phyloP scores from a whole-genome alignment of 2,113 vertebrate species.

The Crotophaga sulcirostris region DNA sequence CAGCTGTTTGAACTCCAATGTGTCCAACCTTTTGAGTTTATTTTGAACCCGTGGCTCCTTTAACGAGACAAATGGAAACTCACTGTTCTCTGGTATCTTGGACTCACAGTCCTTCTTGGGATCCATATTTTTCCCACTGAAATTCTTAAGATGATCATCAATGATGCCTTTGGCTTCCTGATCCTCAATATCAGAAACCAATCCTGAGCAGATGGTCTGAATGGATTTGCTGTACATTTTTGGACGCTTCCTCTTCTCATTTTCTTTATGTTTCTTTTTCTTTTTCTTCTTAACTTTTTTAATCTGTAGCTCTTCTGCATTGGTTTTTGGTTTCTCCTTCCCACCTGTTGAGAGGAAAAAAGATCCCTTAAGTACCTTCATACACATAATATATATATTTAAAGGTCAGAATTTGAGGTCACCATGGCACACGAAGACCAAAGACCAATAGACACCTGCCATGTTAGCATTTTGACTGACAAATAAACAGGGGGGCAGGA shows the following conservation, averaged over 20 bases:
- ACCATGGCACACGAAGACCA: background rate
- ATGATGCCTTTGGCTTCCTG: slow-evolving; percentile 82
- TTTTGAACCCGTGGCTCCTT: slow-evolving; percentile 77
- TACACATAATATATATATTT: background rate
- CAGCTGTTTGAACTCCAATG: slow-evolving; percentile 89
- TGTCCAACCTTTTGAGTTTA: slow-evolving; percentile 81
- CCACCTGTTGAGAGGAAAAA: slow-evolving; percentile 78
- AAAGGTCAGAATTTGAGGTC: background rate
- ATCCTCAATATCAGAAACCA: slow-evolving; percentile 80
- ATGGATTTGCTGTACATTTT: slow-evolving; percentile 97
- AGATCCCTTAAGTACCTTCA: background rate
- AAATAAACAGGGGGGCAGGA: background rate
- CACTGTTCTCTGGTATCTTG: slow-evolving; percentile 77
- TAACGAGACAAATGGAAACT: slow-evolving; percentile 75
- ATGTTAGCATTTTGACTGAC: background rate
- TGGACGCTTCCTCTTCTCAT: slow-evolving; percentile 91
- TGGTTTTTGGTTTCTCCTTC: slow-evolving; percentile 88
- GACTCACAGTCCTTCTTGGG: slow-evolving; percentile 72
- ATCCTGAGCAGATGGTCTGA: slow-evolving; percentile 90
- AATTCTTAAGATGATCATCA: slow-evolving; percentile 74
- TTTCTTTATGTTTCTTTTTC: slow-evolving; percentile 99
- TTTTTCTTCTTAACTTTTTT: slow-evolving; percentile 99
- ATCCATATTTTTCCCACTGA: slow-evolving; percentile 75
- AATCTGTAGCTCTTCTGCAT: slow-evolving; percentile 89
- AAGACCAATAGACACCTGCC: background rate